These are phyloP conservation scores for Bombus haemorrhoidalis DNA, from an alignment of 1,140 invertebrate genomes.

Conservation along the genomic window DNA sequence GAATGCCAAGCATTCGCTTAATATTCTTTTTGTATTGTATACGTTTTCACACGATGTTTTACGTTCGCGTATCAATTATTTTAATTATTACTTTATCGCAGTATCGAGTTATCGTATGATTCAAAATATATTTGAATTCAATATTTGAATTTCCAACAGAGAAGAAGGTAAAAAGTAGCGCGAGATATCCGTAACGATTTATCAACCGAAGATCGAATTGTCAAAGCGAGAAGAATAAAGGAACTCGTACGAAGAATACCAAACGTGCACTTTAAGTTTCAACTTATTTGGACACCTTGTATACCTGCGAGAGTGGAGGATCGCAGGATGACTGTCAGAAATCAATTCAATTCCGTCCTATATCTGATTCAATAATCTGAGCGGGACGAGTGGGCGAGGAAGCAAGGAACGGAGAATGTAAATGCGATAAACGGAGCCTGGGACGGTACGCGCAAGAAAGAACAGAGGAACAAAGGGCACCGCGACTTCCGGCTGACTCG, in stretches of 20 bases:
- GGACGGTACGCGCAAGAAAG: slow-evolving; percentile 43
- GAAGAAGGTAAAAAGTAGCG: too few relatives aligned
- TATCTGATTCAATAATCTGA: slow-evolving; percentile 80
- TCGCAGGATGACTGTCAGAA: slow-evolving; percentile 76
- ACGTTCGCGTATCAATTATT: accelerated
- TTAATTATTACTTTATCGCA: too few relatives aligned
- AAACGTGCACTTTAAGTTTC: not conserved
- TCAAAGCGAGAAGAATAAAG: too few relatives aligned
- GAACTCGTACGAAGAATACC: not conserved
- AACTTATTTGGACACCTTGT: not conserved
- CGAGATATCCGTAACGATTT: too few relatives aligned
- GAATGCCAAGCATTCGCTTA: too few relatives aligned
- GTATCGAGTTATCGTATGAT: too few relatives aligned
- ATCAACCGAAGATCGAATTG: too few relatives aligned
- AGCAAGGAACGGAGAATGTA: slow-evolving; percentile 61
- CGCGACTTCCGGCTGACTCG: slow-evolving; percentile 68
- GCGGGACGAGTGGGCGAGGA: slow-evolving; percentile 64
- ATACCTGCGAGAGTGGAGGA: slow-evolving; percentile 57
- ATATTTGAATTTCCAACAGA: too few relatives aligned
- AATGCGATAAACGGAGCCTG: slow-evolving; percentile 76
- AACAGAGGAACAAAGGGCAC: slow-evolving; percentile 63
- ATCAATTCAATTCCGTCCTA: slow-evolving; percentile 79
- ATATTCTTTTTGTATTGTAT: too few relatives aligned
- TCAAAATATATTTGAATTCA: too few relatives aligned
- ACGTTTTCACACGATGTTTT: not conserved